phyloP scores from a whole-genome alignment of 2,888 invertebrate species.

The Ectobius pallidus region DNA sequence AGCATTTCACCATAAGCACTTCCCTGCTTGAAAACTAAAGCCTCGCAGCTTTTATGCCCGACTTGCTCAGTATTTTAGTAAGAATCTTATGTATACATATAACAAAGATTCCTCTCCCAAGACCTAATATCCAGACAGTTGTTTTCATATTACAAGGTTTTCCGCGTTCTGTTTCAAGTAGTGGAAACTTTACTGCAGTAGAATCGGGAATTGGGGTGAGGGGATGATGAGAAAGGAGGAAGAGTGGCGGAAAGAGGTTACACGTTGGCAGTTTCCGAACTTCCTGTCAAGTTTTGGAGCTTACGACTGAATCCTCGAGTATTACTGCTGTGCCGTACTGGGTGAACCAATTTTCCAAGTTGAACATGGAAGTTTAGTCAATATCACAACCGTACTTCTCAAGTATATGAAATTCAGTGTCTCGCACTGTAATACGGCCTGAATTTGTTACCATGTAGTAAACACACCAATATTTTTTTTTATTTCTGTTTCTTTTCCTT shows the following conservation, averaged over 20 bases:
- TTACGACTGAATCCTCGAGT: not conserved
- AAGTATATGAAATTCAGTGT: no score
- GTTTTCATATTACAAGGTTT: constrained; percentile 26
- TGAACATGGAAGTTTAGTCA: no score
- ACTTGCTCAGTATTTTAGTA: constrained; percentile 24
- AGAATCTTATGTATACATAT: not conserved
- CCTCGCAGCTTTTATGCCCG: constrained; percentile 9
- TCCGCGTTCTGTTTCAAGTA: not conserved
- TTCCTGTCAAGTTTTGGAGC: not conserved
- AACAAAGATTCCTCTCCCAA: constrained; percentile 4
- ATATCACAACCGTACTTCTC: no score
- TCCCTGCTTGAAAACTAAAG: constrained; percentile 25
- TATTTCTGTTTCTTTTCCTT: no score
- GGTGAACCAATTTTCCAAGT: no score
- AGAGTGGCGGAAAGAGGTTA: constrained; percentile 28
- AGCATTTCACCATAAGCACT: constrained; percentile 27
- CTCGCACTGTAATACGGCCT: no score
- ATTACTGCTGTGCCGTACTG: not conserved
- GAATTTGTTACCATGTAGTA: no score
- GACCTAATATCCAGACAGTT: constrained; percentile 18
- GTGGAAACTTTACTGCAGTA: not conserved
- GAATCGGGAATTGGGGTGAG: not conserved
- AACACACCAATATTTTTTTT: no score
- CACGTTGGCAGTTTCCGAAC: constrained; percentile 13
- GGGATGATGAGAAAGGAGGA: constrained; percentile 8